phyloP scores from a whole-genome alignment of 2,797 vertebrate species.

The Gobio occitaniae region DNA sequence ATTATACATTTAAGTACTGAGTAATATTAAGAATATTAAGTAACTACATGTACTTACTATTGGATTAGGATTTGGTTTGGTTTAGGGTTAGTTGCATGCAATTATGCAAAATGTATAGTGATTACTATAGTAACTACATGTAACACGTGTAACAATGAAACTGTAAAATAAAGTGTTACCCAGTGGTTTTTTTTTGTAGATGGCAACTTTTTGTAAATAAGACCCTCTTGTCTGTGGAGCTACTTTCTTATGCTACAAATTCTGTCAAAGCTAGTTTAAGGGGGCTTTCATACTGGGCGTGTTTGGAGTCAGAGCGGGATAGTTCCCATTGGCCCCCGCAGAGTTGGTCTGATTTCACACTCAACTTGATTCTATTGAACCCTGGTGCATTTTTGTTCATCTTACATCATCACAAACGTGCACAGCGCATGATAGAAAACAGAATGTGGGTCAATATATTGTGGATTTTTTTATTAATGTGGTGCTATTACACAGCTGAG shows the following conservation, averaged over 20 bases:
- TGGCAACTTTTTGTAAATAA: neutral
- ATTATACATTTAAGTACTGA: too few relatives aligned
- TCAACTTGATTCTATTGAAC: neutral
- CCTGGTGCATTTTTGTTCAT: neutral
- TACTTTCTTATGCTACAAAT: too few relatives aligned
- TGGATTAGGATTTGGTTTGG: too few relatives aligned
- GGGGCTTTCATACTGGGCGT: neutral
- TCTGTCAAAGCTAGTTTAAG: neutral
- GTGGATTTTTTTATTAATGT: neutral
- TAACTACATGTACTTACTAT: too few relatives aligned
- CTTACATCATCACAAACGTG: too few relatives aligned
- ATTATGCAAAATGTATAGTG: too few relatives aligned
- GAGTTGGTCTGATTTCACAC: neutral
- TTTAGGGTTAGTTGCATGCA: too few relatives aligned
- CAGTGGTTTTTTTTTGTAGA: neutral
- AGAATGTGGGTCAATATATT: neutral
- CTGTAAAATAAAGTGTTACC: too few relatives aligned
- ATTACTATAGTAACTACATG: too few relatives aligned
- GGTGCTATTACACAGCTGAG: too few relatives aligned
- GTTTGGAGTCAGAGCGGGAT: neutral
- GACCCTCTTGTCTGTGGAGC: neutral
- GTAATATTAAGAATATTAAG: too few relatives aligned
- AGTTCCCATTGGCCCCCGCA: neutral
- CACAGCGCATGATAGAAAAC: neutral
- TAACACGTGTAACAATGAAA: too few relatives aligned